Evolutionary conservation across 1,140 invertebrate genomes (phyloP).

Genomic region (Vanessa atalanta): DNA sequence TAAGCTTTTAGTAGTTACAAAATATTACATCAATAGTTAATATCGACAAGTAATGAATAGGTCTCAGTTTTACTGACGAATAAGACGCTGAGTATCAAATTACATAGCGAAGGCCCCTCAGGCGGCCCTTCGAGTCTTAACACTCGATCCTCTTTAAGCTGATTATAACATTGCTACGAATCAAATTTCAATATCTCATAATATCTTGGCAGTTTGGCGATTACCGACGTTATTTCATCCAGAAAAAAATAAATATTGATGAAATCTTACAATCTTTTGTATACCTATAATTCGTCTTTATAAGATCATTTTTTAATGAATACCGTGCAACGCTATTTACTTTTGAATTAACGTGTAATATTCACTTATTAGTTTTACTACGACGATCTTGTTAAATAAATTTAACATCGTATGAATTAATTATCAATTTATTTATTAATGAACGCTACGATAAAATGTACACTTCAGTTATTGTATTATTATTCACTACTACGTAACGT

Average conservation of each 20-base stretch:
- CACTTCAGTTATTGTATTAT: slow-evolving; percentile 33
- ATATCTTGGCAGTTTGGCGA: slow-evolving; percentile 13
- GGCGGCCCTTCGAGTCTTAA: slow-evolving; percentile 43
- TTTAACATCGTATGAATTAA: not conserved
- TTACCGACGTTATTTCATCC: not conserved
- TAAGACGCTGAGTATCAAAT: slow-evolving; percentile 64
- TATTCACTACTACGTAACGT: slow-evolving; percentile 36
- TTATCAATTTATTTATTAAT: slow-evolving; percentile 12
- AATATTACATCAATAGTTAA: not conserved
- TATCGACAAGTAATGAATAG: slow-evolving; percentile 49
- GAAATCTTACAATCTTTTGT: not conserved
- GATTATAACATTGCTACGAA: slow-evolving; percentile 57
- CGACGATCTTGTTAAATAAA: not conserved
- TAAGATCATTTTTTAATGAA: no score
- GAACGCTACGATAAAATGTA: not conserved
- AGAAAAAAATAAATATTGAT: not conserved
- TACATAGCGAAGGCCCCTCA: slow-evolving; percentile 51
- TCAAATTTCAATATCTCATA: slow-evolving; percentile 43
- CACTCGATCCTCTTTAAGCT: slow-evolving; percentile 52
- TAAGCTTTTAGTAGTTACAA: not conserved
- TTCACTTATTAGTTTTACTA: no score
- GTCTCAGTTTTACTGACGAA: slow-evolving; percentile 59
- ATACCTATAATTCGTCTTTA: no score
- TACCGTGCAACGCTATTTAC: no score
- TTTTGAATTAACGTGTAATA: no score